Evolutionary conservation across 2,797 vertebrate species (phyloP).

Genomic region (Microtus obscurus): DNA sequence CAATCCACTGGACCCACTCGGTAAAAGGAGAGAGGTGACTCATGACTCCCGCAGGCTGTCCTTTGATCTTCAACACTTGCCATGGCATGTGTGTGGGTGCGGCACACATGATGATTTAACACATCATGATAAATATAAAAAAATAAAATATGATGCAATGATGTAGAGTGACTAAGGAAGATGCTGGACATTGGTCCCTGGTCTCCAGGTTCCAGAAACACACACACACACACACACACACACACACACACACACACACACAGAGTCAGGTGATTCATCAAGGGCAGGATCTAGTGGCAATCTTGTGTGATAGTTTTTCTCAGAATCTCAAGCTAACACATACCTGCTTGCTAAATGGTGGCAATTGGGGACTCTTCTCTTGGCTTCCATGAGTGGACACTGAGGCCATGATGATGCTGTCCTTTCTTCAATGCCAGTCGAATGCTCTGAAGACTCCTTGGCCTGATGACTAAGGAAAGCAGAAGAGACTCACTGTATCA

Average conservation of each 20-base stretch:
- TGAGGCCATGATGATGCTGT: constrained; percentile 68
- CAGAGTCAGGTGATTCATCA: not conserved
- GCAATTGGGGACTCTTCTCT: constrained; percentile 70
- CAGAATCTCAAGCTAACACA: not conserved
- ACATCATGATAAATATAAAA: not conserved
- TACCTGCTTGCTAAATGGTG: constrained; percentile 77
- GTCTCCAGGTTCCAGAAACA: not conserved
- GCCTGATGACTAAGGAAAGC: not conserved
- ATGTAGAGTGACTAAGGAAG: not conserved
- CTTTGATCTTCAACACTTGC: not conserved
- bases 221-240: no score
- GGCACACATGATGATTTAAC: not conserved
- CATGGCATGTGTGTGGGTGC: not conserved
- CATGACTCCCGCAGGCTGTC: not conserved
- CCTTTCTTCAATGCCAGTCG: not conserved
- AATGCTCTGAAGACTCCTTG: not conserved
- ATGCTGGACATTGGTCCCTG: not conserved
- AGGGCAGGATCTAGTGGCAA: not conserved
- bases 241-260: not conserved
- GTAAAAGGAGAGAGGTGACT: not conserved
- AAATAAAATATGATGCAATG: not conserved
- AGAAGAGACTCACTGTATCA: not conserved
- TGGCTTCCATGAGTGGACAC: constrained; percentile 67
- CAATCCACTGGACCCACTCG: not conserved
- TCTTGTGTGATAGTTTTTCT: not conserved